Conservation (phyloP, 2,113 vertebrate species). For the Nyctibius bracteatus region DNA sequence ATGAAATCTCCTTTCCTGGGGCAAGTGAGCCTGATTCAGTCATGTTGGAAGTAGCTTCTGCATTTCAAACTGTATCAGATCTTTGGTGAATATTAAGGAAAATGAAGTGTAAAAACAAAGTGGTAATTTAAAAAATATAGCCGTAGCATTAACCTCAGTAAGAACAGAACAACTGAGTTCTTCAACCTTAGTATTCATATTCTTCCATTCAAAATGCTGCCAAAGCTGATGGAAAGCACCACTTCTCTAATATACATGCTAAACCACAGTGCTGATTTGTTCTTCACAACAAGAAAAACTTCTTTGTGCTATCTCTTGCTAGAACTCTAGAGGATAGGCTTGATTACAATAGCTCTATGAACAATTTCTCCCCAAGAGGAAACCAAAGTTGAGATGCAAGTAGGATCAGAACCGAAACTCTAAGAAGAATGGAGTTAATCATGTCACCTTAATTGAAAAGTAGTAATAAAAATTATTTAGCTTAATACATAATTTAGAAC, state of each 20-base stretch:
- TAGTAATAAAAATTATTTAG: conserved; percentile 77
- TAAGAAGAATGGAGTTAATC: conserved; percentile 54
- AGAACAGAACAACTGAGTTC: neutral
- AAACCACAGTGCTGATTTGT: neutral
- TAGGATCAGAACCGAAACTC: neutral
- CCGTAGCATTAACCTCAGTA: neutral
- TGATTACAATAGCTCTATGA: neutral
- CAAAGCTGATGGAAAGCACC: neutral
- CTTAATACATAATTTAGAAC: conserved; percentile 78
- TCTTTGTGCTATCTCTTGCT: neutral
- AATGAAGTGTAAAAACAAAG: neutral
- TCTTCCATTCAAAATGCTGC: neutral
- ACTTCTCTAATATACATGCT: neutral
- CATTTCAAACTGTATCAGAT: neutral
- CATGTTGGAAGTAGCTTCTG: neutral
- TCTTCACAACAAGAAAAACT: neutral
- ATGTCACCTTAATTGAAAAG: conserved; percentile 70
- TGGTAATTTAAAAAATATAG: neutral
- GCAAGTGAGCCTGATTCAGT: neutral
- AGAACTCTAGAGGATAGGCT: neutral
- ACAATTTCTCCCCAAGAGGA: neutral
- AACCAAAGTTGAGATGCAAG: neutral
- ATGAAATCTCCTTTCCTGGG: neutral
- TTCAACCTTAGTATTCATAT: neutral
- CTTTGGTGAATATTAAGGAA: neutral